These are phyloP conservation scores for Irena cyanogastra DNA, from an alignment of 2,113 vertebrate genomes.

Conservation along the genomic window DNA sequence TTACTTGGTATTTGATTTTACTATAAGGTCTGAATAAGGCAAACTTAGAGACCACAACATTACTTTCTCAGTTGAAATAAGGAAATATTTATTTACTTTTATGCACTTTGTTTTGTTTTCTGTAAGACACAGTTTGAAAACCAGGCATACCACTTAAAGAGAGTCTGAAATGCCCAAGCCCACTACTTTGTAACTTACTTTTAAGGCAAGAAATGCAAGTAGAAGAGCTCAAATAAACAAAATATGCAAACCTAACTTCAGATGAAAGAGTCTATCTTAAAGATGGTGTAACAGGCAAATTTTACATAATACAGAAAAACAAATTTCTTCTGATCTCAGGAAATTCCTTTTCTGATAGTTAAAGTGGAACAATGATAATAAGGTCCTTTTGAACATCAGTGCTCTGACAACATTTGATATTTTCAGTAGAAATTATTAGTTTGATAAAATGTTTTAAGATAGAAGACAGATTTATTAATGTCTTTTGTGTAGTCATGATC, in stretches of 20 bases:
- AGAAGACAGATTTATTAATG: neutral
- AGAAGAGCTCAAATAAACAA: neutral
- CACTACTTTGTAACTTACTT: neutral
- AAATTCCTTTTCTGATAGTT: neutral
- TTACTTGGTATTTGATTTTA: neutral
- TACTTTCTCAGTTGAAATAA: neutral
- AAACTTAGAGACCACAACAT: neutral
- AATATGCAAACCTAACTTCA: neutral
- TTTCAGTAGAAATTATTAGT: constrained; percentile 24
- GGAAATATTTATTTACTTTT: neutral
- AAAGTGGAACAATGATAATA: constrained; percentile 5
- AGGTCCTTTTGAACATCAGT: neutral
- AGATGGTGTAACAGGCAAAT: neutral
- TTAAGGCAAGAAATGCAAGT: neutral
- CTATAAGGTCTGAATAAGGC: neutral
- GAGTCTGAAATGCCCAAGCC: neutral
- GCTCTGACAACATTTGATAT: constrained; percentile 6
- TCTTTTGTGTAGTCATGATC: neutral
- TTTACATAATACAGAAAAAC: neutral
- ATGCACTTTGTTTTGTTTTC: neutral
- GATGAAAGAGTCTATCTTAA: neutral
- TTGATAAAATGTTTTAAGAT: neutral
- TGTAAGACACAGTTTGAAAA: neutral
- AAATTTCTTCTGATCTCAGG: neutral
- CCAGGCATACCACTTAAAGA: neutral